A percentile compares a stretch with the other conserved stretches of the same genome.
phyloP scores from a whole-genome alignment of 2,797 vertebrate genomes.

The Enteromius thamalakanensis region DNA sequence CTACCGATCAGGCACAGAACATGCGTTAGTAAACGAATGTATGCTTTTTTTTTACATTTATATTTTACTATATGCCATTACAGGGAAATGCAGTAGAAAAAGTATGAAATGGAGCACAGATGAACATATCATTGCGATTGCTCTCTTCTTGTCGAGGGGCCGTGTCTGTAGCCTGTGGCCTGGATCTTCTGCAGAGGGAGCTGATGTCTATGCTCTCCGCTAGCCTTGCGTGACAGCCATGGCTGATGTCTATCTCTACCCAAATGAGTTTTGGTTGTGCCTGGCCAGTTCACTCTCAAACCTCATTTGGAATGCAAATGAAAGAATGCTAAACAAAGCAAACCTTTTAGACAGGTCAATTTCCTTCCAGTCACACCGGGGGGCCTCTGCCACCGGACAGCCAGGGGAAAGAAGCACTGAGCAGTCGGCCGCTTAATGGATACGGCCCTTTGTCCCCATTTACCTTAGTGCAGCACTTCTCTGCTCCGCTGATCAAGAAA shows the following conservation, averaged over 20 bases:
- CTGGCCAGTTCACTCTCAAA: slow-evolving; percentile 67
- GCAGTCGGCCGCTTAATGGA: slow-evolving; percentile 55
- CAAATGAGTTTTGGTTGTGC: slow-evolving; percentile 80
- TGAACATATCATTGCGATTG: slow-evolving; percentile 25
- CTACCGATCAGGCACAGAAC: not conserved
- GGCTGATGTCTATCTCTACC: slow-evolving; percentile 80
- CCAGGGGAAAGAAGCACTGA: slow-evolving; percentile 53
- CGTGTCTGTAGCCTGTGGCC: slow-evolving; percentile 3
- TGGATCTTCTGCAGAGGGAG: slow-evolving; percentile 55
- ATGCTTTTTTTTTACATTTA: not conserved
- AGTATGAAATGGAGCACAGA: not conserved
- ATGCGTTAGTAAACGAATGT: slow-evolving; percentile 27
- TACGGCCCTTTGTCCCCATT: slow-evolving; percentile 52
- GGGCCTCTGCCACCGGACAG: slow-evolving; percentile 49
- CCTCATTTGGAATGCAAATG: slow-evolving; percentile 85
- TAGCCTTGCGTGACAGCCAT: slow-evolving; percentile 76
- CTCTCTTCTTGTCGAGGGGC: slow-evolving; percentile 33
- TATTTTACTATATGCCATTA: slow-evolving; percentile 3
- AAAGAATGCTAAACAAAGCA: slow-evolving; percentile 75
- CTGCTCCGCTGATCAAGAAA: slow-evolving; percentile 55
- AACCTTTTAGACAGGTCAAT: slow-evolving; percentile 73
- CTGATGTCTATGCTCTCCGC: slow-evolving; percentile 67
- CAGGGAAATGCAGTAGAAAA: not conserved
- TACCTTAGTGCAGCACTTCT: slow-evolving; percentile 52
- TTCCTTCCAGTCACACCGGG: slow-evolving; percentile 56